Percentiles rank a stretch among this genome's conserved stretches.
Conservation (phyloP, 2,888 invertebrate species). For the Deilephila porcellus region DNA sequence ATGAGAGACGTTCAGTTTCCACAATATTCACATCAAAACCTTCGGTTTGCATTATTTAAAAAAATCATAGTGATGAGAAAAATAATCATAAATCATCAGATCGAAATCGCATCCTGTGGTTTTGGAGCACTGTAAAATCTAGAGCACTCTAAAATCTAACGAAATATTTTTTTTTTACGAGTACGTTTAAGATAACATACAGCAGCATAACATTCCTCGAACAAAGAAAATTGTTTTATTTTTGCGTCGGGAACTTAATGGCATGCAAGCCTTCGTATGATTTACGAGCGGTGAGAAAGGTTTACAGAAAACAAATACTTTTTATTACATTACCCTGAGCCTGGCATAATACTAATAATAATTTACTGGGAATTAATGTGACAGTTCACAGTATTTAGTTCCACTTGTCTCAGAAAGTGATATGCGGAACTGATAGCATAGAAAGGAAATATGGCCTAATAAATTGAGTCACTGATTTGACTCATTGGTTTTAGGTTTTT, state of each 20-base stretch:
- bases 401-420: background rate
- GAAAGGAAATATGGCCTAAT: background rate
- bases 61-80: no score
- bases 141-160: no score
- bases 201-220: background rate
- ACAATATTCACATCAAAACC: no score
- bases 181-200: background rate
- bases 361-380: background rate
- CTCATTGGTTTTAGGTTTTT: background rate
- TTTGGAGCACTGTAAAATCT: no score
- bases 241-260: background rate
- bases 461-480: slow-evolving; percentile 7
- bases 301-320: background rate
- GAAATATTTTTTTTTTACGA: no score
- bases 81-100: no score
- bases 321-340: background rate
- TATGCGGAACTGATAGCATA: slow-evolving; percentile 16
- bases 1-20: no score
- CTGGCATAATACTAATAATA: background rate
- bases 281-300: background rate
- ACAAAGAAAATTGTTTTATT: background rate
- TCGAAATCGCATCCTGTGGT: no score
- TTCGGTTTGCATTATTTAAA: no score
- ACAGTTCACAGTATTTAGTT: background rate
- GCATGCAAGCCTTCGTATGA: background rate